Conservation (phyloP, 2,797 vertebrate species). For the Aulostomus chinensis region DNA sequence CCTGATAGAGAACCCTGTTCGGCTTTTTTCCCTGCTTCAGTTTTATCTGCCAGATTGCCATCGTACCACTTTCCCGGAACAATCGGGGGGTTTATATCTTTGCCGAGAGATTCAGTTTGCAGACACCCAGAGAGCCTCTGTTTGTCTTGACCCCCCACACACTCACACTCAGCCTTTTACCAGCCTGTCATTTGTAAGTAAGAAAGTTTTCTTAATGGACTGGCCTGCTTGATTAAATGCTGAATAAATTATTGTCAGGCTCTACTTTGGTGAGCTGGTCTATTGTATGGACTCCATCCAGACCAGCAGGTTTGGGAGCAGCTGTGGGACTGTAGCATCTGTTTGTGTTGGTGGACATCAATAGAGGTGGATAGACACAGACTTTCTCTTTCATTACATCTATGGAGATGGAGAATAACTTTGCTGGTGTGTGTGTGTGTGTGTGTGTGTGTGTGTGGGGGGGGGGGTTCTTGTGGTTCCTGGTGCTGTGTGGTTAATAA, state of each 20-base stretch:
- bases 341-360: not conserved
- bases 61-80: conserved; percentile 49
- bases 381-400: too few species aligned
- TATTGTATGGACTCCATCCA: not conserved
- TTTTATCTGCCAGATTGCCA: conserved; percentile 55
- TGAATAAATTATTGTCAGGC: conserved; percentile 29
- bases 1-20: conserved; percentile 28
- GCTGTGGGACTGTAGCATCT: not conserved
- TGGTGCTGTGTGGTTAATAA: not conserved
- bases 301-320: not conserved
- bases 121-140: conserved; percentile 39
- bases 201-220: conserved; percentile 45
- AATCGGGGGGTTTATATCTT: conserved; percentile 46
- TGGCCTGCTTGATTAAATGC: conserved; percentile 27
- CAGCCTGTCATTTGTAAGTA: conserved; percentile 45
- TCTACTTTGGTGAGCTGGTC: conserved; percentile 4
- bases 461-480: not conserved
- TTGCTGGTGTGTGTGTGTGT: conserved; percentile 2
- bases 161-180: conserved; percentile 3
- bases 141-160: conserved; percentile 28
- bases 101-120: conserved; percentile 20
- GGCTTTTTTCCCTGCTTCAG: conserved; percentile 8
- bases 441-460: not conserved
- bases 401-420: conserved; percentile 5
- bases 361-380: not conserved